Base-by-base conservation (phyloP, 2,113 vertebrate genomes). In the Strigops habroptila region DNA sequence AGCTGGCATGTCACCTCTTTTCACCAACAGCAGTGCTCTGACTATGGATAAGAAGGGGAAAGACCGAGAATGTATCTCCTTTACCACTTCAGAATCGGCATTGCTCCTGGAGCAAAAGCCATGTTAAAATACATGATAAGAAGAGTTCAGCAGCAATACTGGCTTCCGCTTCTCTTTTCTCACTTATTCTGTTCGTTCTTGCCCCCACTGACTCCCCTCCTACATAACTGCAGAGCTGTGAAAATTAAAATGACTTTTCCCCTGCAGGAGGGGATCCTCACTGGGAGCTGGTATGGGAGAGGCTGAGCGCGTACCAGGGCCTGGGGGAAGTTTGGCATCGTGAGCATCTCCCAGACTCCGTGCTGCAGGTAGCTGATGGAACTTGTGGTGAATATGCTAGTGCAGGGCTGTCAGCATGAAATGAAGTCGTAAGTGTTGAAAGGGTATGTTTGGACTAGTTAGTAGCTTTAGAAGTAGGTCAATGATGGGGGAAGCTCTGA, bases 271-370 rank as follows among this genome's bases (percentile, higher is more conserved):
- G 2, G 3, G 24, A 35, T 78, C n/a, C 39, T 17, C 1, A 8
- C 49, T 60, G 39, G 39, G 35, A 75, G 14, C 27, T 0, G 0
- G 17, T 0, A 0, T 41, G 39, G 63, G 60, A 60, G 60, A 64
- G 28, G 21, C 69, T 87, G 52, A 18, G 81, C 3, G 3, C 63
- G 63, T 30, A 52, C 16, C 51, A 49, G 39, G 35, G 39, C 33
- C 18, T 1, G 0, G 33, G 8, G 31, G 3, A 67, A 57, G 15
- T 43, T 9, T 1, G 24, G 25, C 52, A 22, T n/a, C 7, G 0
- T 4, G 11, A 49, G 51, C 37, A 27, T n/a, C 27, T 81, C 64
- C 64, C 59, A 24, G 22, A 10, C 14, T 57, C 25, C 15, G 1
- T 3, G 15, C n/a, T 63, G 59, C 68, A 48, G 19, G 63, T 14